These are phyloP conservation scores for Orbicella faveolata DNA, from an alignment of 64 coral and sea anemone species.

Conservation along the genomic window DNA sequence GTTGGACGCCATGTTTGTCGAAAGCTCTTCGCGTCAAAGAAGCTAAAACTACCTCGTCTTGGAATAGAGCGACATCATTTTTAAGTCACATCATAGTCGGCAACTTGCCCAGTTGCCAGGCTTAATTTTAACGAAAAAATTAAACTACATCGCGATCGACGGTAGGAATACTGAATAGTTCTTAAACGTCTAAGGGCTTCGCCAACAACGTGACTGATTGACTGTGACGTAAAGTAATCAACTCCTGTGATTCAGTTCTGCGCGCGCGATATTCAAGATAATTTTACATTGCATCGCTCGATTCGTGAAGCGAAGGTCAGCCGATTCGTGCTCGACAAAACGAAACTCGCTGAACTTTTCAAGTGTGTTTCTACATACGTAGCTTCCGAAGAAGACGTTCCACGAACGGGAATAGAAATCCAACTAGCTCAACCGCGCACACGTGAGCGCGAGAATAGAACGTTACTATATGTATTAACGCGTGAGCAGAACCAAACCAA, in stretches of 20 bases:
- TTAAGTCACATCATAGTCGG: not conserved
- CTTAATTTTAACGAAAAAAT: not conserved
- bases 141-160: not conserved
- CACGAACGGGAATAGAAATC: too few species aligned
- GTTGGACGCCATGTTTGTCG: not conserved
- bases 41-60: not conserved
- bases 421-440: too few species aligned
- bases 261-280: not conserved
- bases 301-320: not conserved
- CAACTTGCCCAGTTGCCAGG: slow-evolving; percentile 23
- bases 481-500: too few species aligned
- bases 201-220: not conserved
- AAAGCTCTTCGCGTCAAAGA: not conserved
- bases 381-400: too few species aligned
- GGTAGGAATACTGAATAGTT: not conserved
- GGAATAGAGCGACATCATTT: not conserved
- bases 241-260: not conserved
- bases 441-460: too few species aligned
- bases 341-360: too few species aligned
- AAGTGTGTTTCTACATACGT: too few species aligned
- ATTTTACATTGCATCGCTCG: not conserved
- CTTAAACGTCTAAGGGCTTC: not conserved
- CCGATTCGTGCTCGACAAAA: too few species aligned
- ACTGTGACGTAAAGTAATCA: not conserved
- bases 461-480: too few species aligned